Base-by-base conservation (phyloP, 2,888 invertebrate species). In the Cephus rjabovi region DNA sequence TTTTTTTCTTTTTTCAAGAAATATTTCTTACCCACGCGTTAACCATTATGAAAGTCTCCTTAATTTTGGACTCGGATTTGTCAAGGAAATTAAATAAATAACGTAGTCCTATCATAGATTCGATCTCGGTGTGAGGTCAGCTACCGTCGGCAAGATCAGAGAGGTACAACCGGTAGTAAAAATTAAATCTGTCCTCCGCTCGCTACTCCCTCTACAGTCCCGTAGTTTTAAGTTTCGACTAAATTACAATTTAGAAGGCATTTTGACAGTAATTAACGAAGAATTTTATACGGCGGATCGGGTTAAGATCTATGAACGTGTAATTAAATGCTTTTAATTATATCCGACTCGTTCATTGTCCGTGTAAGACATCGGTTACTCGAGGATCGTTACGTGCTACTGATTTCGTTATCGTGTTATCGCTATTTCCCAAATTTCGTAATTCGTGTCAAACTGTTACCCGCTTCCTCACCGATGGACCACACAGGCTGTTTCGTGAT, bases 311-410 rank as follows among this genome's bases (percentile, higher is more conserved):
- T 83, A 83, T 81, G 79, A 81, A 75, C 81, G 81, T 77, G 81
- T 83, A 82, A 84, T 86, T 84, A 86, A 86, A 84, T 81, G 82
- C 75, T 82, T 86, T 86, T 84, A 87, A 86, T 87, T 82, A 85
- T 82, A 84, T 81, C 79, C 80, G 23, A 23, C 6, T 34, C 33
- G 33, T 31, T 71, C 34, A 71, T 71, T 71, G 71, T 71, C 34
- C 71, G 11, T 71, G 71, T 71, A 71, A 31, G 71, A 71, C 71
- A 71, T 71, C 71, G 33, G 71, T 34, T 71, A 1, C 71, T n/a
- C 71, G 71, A 33, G 71, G 12, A 71, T 34, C 71, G 71, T 34
- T 31, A 12, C 33, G 33, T 31, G 71, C 71, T 23, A 71, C 71
- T 31, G 34, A 33, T 71, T 71, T 31, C 34, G 34, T 71, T 34